These are phyloP conservation scores for Plectrocnemia conspersa DNA, from an alignment of 1,140 invertebrate species.

Conservation along the genomic window DNA sequence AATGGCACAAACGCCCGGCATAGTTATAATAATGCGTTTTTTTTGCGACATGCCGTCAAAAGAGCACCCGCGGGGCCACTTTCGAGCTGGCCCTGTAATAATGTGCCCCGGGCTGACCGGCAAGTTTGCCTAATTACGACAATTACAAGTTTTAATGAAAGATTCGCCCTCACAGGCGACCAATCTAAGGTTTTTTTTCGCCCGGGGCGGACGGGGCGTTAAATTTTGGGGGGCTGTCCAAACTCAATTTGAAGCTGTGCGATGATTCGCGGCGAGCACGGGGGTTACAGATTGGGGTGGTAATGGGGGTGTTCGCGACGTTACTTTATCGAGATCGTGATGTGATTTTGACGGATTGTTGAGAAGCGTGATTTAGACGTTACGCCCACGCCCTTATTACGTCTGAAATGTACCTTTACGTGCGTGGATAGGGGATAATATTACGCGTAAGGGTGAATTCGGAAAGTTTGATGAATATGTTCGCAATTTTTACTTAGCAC, in stretches of 20 bases:
- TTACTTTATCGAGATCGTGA: slow-evolving; percentile 1
- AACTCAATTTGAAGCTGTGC: slow-evolving; percentile 14
- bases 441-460: no score
- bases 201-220: background rate
- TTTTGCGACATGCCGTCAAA: no score
- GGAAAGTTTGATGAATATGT: no score
- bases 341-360: slow-evolving; percentile 12
- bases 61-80: no score
- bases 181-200: slow-evolving; percentile 6
- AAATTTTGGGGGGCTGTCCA: slow-evolving; percentile 4
- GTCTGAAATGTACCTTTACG: background rate
- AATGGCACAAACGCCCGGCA: no score
- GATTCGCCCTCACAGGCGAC: slow-evolving; percentile 8
- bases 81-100: no score
- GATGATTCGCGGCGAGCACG: background rate
- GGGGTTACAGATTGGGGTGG: no score
- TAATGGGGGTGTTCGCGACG: background rate
- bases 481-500: no score
- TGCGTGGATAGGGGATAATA: no score
- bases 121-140: slow-evolving; percentile 4
- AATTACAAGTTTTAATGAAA: slow-evolving; percentile 20
- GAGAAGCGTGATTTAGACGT: slow-evolving; percentile 7
- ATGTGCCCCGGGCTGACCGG: no score
- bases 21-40: background rate
- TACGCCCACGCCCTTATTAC: background rate